Evolutionary conservation across 1,140 invertebrate genomes (phyloP), one percentile per base, ranked within the genome.

Genomic region (Sinella curviseta): DNA sequence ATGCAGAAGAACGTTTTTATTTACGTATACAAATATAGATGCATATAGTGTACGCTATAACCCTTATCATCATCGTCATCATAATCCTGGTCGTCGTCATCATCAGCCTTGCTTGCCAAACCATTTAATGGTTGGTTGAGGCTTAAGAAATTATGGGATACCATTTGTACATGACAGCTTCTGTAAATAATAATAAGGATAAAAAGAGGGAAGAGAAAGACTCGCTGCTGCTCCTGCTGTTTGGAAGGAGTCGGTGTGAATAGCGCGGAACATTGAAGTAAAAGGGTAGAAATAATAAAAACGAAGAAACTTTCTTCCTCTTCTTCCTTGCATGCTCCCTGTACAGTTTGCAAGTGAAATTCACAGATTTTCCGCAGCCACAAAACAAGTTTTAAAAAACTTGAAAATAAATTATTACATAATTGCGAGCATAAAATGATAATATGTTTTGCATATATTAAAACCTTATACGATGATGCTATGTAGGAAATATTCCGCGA

Each of bases 101-200:
- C 31, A 16, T 70, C 30, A 31, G 65, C 12, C n/a, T 70, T 70
- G 30, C 30, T 70, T 70, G 65, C 65, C 65, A 70, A 70, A 24
- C 31, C 8, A 70, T 30, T 70, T 31, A 33, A 70, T 30, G 65
- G 65, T 24, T 33, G 26, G 26, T n/a, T 70, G 65, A 70, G 65
- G 30, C 65, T 70, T 70, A 70, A 70, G 65, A 70, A 70, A 70
- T 70, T 70, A 70, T 33, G 65, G 31, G 65, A 70, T 70, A 33
- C 65, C 65, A 70, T 70, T 70, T 70, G 65, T 30, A 33, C 30
- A 70, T 70, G 65, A 70, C 65, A 70, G 28, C 14, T 70, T 70
- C 65, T 33, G 65, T 70, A 65, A 65, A 65, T 65, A 65, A 65
- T 26, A 65, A 14, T 65, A 65, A 65, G 16, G 16, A 8, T 65